Percentiles rank a stretch among this genome's conserved stretches.
phyloP scores from a whole-genome alignment of 1,140 invertebrate genomes.

The Bombus cullumanus region DNA sequence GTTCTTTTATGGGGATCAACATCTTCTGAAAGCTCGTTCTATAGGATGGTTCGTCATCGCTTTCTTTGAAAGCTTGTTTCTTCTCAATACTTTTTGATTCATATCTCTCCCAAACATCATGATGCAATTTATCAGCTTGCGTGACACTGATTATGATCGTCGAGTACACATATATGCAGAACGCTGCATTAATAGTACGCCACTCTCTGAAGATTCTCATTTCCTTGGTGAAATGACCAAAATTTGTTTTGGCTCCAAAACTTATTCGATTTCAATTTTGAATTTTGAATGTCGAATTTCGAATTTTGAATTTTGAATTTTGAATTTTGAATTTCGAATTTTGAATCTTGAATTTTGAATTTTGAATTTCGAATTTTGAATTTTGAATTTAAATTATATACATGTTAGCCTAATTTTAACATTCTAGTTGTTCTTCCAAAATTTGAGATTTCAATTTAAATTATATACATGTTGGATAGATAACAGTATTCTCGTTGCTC shows the following conservation, averaged over 20 bases:
- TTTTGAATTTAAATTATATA: neutral
- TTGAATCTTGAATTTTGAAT: neutral
- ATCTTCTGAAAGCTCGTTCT: neutral
- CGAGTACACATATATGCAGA: conserved; percentile 24
- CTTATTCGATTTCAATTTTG: neutral
- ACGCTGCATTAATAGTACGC: neutral
- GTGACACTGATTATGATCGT: neutral
- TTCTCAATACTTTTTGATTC: neutral
- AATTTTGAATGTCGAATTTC: neutral
- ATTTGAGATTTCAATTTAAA: neutral
- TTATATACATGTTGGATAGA: neutral
- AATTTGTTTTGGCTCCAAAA: neutral
- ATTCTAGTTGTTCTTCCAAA: neutral
- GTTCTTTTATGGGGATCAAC: conserved; percentile 33
- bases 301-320: neutral
- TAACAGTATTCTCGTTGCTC: too few relatives aligned
- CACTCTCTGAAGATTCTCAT: conserved; percentile 29
- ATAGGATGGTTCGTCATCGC: neutral
- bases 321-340: neutral
- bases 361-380: neutral
- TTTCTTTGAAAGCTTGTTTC: neutral
- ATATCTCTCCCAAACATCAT: neutral
- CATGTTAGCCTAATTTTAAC: too few relatives aligned
- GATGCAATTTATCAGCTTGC: neutral
- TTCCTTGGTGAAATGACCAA: neutral